Evolutionary conservation across 2,797 vertebrate genomes (phyloP), one percentile per base, ranked within the genome.

Genomic region (Darevskia mixta): DNA sequence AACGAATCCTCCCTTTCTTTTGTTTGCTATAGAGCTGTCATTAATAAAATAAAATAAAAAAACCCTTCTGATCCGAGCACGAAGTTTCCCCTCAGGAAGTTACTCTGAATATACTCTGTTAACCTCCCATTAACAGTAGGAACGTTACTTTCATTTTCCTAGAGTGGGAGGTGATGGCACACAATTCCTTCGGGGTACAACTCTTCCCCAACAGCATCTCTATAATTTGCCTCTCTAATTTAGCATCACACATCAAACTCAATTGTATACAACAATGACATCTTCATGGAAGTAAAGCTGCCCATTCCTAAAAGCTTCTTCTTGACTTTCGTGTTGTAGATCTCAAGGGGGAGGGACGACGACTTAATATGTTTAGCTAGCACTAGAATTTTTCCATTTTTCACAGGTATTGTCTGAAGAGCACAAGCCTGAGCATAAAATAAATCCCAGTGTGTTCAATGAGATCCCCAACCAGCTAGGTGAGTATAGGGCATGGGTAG

Each of bases 81-180:
- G 55, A 71, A 72, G 15, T 25, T 86, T 86, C 79, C 20, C 3
- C 11, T 64, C 17, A 73, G 67, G 6, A 86, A 90, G 64, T 88
- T 9, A 29, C 25, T 45, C 86, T 32, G 4, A 66, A 0, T 41
- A 38, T 76, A 64, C 83, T 32, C 10, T 66, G 3, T 66, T 85
- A 27, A 61, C 38, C 76, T 35, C 76, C 41, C 55, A 38, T 64
- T 64, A 64, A 61, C 32, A 35, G 18, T 61, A 61, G 18, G 10
- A 61, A 13, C 27, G 9, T 15, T 5, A 4, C 61, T 58, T 83
- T 73, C 6, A 73, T 73, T 83, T 83, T 38, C n/a, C 8, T 83
- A 8, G 35, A 83, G 61, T 2, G 17, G 69, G n/a, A 72, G 69
- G n/a, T 72, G 69, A 72, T 72, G 69, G n/a, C n/a, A 13, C 13